Conservation (phyloP, 1,140 invertebrate genomes). For the Brevipalpus yothersi region DNA sequence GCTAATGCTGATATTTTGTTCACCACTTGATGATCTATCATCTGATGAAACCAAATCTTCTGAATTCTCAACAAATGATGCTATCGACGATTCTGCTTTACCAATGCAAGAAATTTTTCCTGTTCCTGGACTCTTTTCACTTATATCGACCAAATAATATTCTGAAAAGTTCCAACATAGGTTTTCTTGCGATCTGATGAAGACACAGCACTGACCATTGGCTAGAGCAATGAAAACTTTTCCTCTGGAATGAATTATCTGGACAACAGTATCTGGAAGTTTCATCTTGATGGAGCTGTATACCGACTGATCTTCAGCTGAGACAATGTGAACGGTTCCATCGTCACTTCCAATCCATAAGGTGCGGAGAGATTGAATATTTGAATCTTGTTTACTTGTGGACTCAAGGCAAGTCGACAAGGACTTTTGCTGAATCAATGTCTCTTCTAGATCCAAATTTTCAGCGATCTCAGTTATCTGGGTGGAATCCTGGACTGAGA, state of each 20-base stretch:
- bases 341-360: slow-evolving; percentile 91
- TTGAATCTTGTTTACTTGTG: too few relatives aligned
- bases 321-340: slow-evolving; percentile 64
- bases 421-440: too few relatives aligned
- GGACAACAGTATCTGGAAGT: slow-evolving; percentile 35
- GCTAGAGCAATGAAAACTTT: slow-evolving; percentile 81
- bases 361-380: slow-evolving; percentile 62
- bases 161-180: slow-evolving; percentile 6
- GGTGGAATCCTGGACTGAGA: too few relatives aligned
- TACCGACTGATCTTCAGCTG: slow-evolving; percentile 71
- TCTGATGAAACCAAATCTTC: not conserved
- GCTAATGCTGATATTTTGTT: slow-evolving; percentile 34
- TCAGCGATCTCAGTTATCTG: too few relatives aligned
- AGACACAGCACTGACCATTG: slow-evolving; percentile 34
- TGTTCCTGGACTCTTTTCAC: not conserved
- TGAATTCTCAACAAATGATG: not conserved
- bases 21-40: too few relatives aligned
- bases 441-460: too few relatives aligned
- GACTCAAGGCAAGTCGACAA: too few relatives aligned
- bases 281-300: slow-evolving; percentile 45
- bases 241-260: slow-evolving; percentile 73
- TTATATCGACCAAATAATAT: slow-evolving; percentile 7
- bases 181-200: not conserved
- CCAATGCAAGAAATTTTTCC: not conserved
- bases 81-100: not conserved